Conservation (phyloP, 2,888 invertebrate genomes). For the Geophilus truncorum region DNA sequence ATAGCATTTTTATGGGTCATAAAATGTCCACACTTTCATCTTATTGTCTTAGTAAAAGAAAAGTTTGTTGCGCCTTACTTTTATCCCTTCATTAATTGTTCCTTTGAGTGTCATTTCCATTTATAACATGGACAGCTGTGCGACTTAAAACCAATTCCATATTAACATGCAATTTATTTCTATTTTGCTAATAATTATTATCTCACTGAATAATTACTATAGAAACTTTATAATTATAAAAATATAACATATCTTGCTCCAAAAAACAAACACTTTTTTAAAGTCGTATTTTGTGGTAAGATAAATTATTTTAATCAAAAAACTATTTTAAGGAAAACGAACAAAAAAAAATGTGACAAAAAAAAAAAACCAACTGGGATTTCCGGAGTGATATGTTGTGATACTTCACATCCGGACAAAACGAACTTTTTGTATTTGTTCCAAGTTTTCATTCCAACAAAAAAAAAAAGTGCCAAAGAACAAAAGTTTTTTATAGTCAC, state of each 20-base stretch:
- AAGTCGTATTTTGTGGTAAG: too few species aligned
- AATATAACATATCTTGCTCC: too few species aligned
- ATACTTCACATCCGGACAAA: neutral
- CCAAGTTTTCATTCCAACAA: neutral
- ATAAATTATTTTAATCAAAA: neutral
- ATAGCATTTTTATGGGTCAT: slow-evolving; percentile 3
- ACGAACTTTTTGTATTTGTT: neutral
- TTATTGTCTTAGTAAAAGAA: slow-evolving; percentile 20
- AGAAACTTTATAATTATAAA: too few species aligned
- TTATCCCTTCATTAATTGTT: slow-evolving; percentile 8
- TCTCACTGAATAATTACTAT: too few species aligned
- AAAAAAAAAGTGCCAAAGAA: neutral
- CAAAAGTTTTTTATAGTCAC: neutral
- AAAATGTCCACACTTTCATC: slow-evolving; percentile 1
- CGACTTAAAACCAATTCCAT: neutral
- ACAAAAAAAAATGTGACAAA: neutral
- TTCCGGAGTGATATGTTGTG: slow-evolving; percentile 4
- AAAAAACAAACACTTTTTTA: neutral
- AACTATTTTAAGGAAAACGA: neutral
- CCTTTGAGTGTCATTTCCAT: slow-evolving; percentile 11
- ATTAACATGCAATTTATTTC: slow-evolving; percentile 15
- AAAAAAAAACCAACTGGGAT: neutral
- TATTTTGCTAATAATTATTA: neutral
- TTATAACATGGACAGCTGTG: slow-evolving; percentile 1
- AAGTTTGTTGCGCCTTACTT: slow-evolving; percentile 11